A percentile compares a stretch with the other conserved stretches of the same genome.
phyloP scores from a whole-genome alignment of 2,113 vertebrate genomes.

The Hippocampus abdominalis region DNA sequence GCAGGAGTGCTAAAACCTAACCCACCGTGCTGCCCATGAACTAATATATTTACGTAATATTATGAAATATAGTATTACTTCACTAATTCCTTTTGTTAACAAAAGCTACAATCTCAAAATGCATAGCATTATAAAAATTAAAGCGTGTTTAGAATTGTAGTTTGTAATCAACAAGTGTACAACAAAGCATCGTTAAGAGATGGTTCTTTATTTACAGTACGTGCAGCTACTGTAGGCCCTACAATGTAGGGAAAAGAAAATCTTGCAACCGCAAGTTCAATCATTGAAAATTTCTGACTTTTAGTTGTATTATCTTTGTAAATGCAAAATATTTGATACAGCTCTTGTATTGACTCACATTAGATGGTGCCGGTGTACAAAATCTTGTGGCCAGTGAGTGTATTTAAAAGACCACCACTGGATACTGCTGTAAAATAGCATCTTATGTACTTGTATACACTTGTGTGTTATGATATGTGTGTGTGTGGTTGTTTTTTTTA shows the following conservation, averaged over 20 bases:
- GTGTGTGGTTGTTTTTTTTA: background rate
- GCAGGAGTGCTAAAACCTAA: too few species aligned
- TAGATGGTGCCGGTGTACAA: conserved; percentile 1
- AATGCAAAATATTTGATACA: background rate
- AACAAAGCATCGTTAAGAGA: background rate
- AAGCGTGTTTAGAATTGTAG: background rate
- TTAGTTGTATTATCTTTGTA: background rate
- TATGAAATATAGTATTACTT: background rate
- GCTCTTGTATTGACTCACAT: conserved; percentile 4
- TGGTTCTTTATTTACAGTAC: background rate
- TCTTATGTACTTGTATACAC: background rate
- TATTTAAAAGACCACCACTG: background rate
- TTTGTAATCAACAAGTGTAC: background rate
- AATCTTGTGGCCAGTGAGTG: conserved; percentile 1
- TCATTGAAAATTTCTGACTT: background rate
- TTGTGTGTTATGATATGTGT: background rate
- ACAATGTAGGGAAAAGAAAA: background rate
- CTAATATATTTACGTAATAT: background rate
- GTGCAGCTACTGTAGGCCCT: background rate
- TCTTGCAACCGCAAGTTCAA: background rate
- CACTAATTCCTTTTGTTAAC: background rate
- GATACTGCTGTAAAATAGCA: background rate
- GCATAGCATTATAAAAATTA: background rate
- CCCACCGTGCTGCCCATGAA: too few species aligned
- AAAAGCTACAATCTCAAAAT: background rate